Evolutionary conservation across 2,113 vertebrate species (phyloP).

Genomic region (Xenopus borealis): DNA sequence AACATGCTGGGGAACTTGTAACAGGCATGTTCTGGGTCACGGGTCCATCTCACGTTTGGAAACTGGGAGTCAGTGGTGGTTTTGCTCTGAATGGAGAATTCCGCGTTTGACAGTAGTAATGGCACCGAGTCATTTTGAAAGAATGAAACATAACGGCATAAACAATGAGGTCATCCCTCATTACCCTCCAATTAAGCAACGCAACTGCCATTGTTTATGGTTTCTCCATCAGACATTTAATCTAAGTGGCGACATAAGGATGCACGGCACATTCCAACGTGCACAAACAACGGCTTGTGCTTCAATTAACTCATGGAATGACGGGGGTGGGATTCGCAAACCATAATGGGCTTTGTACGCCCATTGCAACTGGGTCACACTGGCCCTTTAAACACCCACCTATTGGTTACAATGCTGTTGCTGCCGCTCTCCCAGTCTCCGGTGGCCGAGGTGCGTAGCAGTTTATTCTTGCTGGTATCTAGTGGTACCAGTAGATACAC

Average conservation of each 20-base stretch:
- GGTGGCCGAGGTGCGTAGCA: conserved; percentile 75
- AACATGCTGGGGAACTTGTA: neutral
- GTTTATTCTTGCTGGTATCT: conserved; percentile 92
- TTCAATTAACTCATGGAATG: no score
- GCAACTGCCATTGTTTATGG: conserved; percentile 22
- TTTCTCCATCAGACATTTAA: conserved; percentile 29
- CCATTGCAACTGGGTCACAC: no score
- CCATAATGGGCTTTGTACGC: no score
- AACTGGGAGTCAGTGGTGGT: neutral
- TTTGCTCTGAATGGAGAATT: neutral
- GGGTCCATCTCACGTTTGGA: neutral
- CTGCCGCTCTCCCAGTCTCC: conserved; percentile 97
- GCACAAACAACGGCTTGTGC: conserved; percentile 7
- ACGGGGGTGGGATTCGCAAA: no score
- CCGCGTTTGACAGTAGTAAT: neutral
- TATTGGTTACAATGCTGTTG: conserved; percentile 96
- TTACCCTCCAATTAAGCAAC: conserved; percentile 4
- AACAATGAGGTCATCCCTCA: conserved; percentile 21
- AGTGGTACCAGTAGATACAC: conserved; percentile 93
- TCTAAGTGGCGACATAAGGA: conserved; percentile 34
- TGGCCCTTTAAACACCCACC: conserved; percentile 52
- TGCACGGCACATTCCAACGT: neutral
- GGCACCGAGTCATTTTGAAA: conserved; percentile 12
- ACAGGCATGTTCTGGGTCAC: no score
- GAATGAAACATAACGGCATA: conserved; percentile 23